Base-by-base conservation (phyloP, 2,888 invertebrate genomes). In the Chrysolina oricalcia region DNA sequence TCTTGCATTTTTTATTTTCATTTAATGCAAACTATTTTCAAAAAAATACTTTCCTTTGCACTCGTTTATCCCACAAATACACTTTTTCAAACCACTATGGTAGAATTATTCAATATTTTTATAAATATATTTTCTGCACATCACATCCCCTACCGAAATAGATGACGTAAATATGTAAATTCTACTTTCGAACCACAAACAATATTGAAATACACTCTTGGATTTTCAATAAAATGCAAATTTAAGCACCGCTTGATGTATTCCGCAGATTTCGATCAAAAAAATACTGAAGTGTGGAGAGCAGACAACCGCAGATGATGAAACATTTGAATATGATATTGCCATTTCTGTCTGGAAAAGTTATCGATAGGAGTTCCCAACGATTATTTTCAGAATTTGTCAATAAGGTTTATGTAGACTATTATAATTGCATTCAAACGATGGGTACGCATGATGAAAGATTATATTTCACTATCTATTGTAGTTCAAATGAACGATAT, bases 181-280 rank as follows among this genome's bases (percentile, higher is more conserved):
- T 86, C 83, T 66, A 85, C 84, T 85, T 84, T 83, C 84, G 79
- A 81, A 83, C 83, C 84, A 85, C 86, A 85, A 86, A 85, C 83
- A 85, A 86, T 87, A 87, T 87, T 84, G 86, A 85, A 85, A 85
- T 86, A 86, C 85, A 82, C 81, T 83, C 83, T 82, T 83, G 82
- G 82, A 76, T 80, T 84, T 87, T 83, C 85, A 87, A 87, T 87
- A 87, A 87, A 87, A 87, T 87, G 87, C 87, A 87, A 83, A 87
- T 86, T 83, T 81, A 80, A 82, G 81, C 80, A 84, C 83, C 84
- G 85, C 85, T 84, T 84, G 85, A 83, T 82, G 81, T 84, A 85
- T 82, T 83, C 83, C 82, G 81, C 81, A 80, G 78, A 79, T 80
- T 70, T 72, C 70, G 43, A 67, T 56, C 43, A 56, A 75, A 71